phyloP scores from a whole-genome alignment of 2,113 vertebrate species.

The Donacobius atricapilla region DNA sequence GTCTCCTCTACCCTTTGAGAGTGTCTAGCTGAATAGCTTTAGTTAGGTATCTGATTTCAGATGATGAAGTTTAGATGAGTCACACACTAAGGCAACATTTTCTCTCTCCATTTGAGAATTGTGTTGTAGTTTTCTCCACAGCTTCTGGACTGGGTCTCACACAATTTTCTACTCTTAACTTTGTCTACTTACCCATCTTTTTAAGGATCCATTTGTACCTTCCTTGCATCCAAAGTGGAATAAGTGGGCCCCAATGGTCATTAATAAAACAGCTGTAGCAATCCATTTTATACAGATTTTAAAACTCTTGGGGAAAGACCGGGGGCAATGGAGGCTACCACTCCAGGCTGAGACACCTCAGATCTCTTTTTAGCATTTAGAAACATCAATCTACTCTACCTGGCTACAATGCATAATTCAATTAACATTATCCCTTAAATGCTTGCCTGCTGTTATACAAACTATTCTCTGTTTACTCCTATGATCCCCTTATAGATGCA shows the following conservation, averaged over 20 bases:
- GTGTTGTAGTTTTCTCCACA: background rate
- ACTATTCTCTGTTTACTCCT: constrained; percentile 59
- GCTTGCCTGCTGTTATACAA: constrained; percentile 39
- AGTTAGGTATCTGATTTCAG: background rate
- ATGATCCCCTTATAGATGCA: constrained; percentile 41
- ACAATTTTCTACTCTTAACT: background rate
- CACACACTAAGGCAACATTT: background rate
- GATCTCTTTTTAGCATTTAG: constrained; percentile 22
- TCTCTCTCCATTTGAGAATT: background rate
- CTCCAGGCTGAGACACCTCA: constrained; percentile 17
- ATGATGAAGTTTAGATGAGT: background rate
- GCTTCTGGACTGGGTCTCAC: background rate
- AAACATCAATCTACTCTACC: constrained; percentile 32
- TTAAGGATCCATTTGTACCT: background rate
- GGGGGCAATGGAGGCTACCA: background rate
- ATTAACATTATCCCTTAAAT: constrained; percentile 65
- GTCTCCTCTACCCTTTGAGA: background rate
- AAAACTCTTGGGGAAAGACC: background rate
- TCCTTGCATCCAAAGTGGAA: background rate
- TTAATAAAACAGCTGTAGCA: background rate
- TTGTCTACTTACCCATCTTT: background rate
- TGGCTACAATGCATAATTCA: constrained; percentile 60
- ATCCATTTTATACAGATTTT: background rate
- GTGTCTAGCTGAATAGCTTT: background rate
- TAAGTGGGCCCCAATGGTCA: background rate